phyloP scores from a whole-genome alignment of 1,140 invertebrate genomes.

The Augochlora pura region DNA sequence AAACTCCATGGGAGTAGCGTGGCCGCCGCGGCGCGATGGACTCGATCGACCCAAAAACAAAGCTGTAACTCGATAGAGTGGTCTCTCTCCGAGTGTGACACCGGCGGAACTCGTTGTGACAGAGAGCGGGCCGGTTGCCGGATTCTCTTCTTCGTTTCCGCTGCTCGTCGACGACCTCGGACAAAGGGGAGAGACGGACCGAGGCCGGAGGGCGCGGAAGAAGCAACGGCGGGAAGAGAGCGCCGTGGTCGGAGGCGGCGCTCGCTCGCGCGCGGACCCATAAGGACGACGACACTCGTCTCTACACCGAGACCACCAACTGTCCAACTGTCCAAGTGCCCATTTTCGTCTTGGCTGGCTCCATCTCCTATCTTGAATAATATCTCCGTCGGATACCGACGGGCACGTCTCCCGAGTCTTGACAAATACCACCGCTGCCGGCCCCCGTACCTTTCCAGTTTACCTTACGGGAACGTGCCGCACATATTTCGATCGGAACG shows the following conservation, averaged over 20 bases:
- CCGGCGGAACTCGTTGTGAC: constrained; percentile 63
- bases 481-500: constrained; percentile 56
- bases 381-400: constrained; percentile 57
- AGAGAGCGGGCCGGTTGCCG: constrained; percentile 24
- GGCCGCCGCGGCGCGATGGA: constrained; percentile 51
- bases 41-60: constrained; percentile 63
- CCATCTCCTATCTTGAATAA: constrained; percentile 63
- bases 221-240: too few species aligned
- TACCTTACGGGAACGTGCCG: constrained; percentile 54
- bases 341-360: constrained; percentile 58
- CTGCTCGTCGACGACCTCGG: background rate
- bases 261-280: too few species aligned
- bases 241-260: too few species aligned
- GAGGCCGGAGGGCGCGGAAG: too few species aligned
- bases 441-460: constrained; percentile 59
- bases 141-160: constrained; percentile 1
- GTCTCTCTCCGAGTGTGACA: constrained; percentile 38
- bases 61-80: constrained; percentile 70
- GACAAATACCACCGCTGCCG: constrained; percentile 59
- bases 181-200: too few species aligned
- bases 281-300: constrained; percentile 30
- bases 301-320: constrained; percentile 53
- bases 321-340: constrained; percentile 72
- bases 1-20: background rate
- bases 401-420: constrained; percentile 56